Percentiles rank a stretch among this genome's conserved stretches.
phyloP scores from a whole-genome alignment of 2,888 invertebrate species.

The Pollenia labialis region DNA sequence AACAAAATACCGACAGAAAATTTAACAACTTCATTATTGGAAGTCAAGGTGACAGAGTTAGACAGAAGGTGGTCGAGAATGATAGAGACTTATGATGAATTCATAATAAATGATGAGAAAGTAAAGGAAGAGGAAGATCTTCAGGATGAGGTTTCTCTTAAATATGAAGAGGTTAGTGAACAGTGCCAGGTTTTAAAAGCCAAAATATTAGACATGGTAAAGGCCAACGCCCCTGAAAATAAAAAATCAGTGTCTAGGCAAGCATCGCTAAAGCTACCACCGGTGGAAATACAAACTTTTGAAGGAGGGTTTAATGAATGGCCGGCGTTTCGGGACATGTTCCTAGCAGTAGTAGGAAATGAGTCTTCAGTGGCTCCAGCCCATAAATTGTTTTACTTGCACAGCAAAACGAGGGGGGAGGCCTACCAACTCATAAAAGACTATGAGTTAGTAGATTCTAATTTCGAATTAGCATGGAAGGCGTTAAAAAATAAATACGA shows the following conservation, averaged over 20 bases:
- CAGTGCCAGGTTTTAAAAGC: constrained; percentile 8
- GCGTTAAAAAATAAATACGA: no score
- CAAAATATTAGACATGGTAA: background rate
- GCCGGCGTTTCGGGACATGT: constrained; percentile 31
- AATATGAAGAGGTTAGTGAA: constrained; percentile 21
- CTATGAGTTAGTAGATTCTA: no score
- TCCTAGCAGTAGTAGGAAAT: constrained; percentile 19
- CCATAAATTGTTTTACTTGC: no score
- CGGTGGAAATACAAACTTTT: constrained; percentile 21
- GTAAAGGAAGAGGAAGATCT: background rate
- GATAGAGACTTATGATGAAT: background rate
- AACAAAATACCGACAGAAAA: no score
- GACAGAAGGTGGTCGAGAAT: constrained; percentile 9
- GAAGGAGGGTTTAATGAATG: constrained; percentile 23
- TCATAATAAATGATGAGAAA: background rate
- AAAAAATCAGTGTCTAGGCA: background rate
- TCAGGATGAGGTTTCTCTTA: background rate
- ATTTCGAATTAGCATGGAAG: no score
- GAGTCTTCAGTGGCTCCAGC: background rate
- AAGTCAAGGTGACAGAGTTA: background rate
- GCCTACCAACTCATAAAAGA: no score
- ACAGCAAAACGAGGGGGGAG: no score
- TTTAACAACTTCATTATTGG: background rate
- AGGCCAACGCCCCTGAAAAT: background rate
- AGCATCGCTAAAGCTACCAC: constrained; percentile 25